Base-by-base conservation (phyloP, 2,113 vertebrate genomes). In the Hystrix brachyura region DNA sequence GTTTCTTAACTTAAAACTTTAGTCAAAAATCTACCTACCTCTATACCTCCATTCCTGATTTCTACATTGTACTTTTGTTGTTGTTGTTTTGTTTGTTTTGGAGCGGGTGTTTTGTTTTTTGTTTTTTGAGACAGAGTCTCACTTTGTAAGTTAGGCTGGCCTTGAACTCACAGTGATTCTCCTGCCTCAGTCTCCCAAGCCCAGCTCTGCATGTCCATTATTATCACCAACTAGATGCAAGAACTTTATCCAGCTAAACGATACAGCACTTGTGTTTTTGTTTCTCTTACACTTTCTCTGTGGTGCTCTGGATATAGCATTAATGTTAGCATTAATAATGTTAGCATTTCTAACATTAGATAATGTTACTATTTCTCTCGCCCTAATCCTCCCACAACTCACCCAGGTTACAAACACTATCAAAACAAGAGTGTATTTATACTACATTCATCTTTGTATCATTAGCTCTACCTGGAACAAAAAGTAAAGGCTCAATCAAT, bases 401-500 rank as follows among this genome's bases (percentile, higher is more conserved):
- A 91, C 32, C 7, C 10, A 21, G 71, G 67, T 84, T 94, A 83
- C 64, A 85, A 65, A 81, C 15, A 86, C 46, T 90, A 90, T 14
- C 65, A 62, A 93, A 97, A 89, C 21, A 87, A 69, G 60, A 91
- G 23, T 72, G 76, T 80, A 48, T 48, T 69, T 87, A 83, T 10
- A 84, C 2, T 83, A 55, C 43, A 79, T 19, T 83, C 74, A 76
- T 38, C 91, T 78, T 91, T 69, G 38, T 89, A 60, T 51, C n/a
- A 43, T 78, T 43, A 43, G 51, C 27, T 59, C 23, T 34, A 51
- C 51, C 48, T 43, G 13, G 38, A 64, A 64, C 7, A 82, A 71
- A 91, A 29, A 82, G 17, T 74, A 38, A 96, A 64, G 13, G 32
- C 4, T 89, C n/a, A 81, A 60, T 53, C n/a, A 57, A 15, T 53